Conservation (phyloP, 2,113 vertebrate genomes). For the Myodes glareolus region DNA sequence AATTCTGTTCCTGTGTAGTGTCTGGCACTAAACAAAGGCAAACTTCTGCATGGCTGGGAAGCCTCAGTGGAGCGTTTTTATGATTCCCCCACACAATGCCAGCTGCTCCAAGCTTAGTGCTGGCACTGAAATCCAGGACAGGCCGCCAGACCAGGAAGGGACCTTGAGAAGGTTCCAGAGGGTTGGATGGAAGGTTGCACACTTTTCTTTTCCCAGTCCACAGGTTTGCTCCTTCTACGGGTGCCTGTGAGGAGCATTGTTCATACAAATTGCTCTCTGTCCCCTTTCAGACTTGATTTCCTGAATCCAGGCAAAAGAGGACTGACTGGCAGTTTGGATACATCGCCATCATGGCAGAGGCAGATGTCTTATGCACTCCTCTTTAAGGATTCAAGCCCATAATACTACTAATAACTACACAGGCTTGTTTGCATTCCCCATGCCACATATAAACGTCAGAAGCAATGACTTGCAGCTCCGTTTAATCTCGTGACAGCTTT, state of each 20-base stretch:
- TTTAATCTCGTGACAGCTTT: constrained; percentile 82
- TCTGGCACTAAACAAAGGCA: neutral
- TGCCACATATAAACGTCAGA: constrained; percentile 74
- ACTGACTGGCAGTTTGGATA: neutral
- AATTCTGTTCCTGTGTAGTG: neutral
- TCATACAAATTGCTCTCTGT: neutral
- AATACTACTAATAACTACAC: constrained; percentile 78
- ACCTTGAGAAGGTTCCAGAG: neutral
- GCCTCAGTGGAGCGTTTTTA: neutral
- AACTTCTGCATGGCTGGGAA: neutral
- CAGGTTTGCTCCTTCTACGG: neutral
- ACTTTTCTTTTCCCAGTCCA: neutral
- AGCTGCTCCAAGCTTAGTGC: neutral
- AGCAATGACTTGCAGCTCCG: constrained; percentile 76
- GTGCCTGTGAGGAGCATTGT: neutral
- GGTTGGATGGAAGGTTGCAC: neutral
- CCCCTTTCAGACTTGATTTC: neutral
- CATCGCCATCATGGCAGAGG: constrained; percentile 45
- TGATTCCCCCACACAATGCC: neutral
- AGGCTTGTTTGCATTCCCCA: constrained; percentile 79
- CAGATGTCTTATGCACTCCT: constrained; percentile 66
- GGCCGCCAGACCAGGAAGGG: neutral
- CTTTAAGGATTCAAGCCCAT: constrained; percentile 78
- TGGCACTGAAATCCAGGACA: neutral
- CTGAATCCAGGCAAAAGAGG: constrained; percentile 39